These are phyloP conservation scores for Poecilia velifera DNA, from an alignment of 2,797 vertebrate species.

Conservation along the genomic window DNA sequence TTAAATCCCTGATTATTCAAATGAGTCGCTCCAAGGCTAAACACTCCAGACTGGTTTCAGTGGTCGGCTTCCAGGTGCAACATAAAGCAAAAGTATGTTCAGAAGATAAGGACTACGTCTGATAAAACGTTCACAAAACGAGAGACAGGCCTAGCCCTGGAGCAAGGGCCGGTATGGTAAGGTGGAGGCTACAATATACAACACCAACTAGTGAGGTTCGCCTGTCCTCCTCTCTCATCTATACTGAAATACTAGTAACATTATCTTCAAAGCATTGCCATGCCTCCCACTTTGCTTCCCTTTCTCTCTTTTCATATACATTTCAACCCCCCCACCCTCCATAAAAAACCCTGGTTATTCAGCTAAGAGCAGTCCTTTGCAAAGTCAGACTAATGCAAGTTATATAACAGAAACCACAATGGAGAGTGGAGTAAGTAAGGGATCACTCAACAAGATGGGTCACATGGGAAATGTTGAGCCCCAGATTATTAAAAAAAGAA, in stretches of 20 bases:
- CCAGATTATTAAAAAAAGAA: neutral
- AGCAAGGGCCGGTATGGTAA: neutral
- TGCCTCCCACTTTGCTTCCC: slow-evolving; percentile 10
- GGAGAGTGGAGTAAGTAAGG: slow-evolving; percentile 31
- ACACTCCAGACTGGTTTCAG: slow-evolving; percentile 22
- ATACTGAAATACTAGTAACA: slow-evolving; percentile 37
- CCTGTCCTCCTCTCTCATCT: slow-evolving; percentile 9
- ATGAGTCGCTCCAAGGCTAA: slow-evolving; percentile 24
- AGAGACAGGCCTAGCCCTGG: neutral
- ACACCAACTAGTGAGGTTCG: slow-evolving; percentile 7
- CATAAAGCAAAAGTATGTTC: slow-evolving; percentile 21
- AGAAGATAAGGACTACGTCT: neutral
- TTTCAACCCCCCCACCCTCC: slow-evolving; percentile 19
- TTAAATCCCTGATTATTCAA: slow-evolving; percentile 48
- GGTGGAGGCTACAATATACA: neutral
- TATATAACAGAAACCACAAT: slow-evolving; percentile 54
- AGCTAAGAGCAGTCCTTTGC: slow-evolving; percentile 42
- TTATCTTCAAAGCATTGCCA: slow-evolving; percentile 12
- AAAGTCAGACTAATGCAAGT: slow-evolving; percentile 58
- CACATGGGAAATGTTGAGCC: slow-evolving; percentile 26
- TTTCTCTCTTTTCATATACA: slow-evolving; percentile 12
- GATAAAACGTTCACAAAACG: slow-evolving; percentile 3
- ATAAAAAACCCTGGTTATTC: slow-evolving; percentile 39
- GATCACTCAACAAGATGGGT: slow-evolving; percentile 23
- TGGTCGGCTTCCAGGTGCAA: slow-evolving; percentile 26